phyloP scores from a whole-genome alignment of 30 jellyfish, hydroid and myxozoan species.

The Aurelia coerulea region DNA sequence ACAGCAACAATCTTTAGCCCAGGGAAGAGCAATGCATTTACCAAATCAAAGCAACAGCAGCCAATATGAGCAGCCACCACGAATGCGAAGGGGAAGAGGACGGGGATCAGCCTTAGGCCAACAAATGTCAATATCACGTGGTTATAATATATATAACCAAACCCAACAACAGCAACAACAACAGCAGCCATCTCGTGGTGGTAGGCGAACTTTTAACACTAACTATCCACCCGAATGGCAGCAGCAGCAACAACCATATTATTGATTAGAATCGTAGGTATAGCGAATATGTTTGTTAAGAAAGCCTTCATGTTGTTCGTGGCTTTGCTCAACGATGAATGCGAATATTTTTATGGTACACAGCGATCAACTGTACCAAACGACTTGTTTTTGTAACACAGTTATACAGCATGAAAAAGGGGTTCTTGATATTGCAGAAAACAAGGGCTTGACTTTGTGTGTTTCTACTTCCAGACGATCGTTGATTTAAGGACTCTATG shows the following conservation, averaged over 20 bases:
- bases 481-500: too few species aligned
- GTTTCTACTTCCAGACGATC: too few species aligned
- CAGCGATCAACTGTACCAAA: too few species aligned
- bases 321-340: too few species aligned
- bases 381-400: too few species aligned
- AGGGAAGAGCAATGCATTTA: slow-evolving; percentile 18
- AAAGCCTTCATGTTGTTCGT: too few species aligned
- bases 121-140: slow-evolving; percentile 30
- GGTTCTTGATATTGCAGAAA: too few species aligned
- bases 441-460: too few species aligned
- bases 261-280: too few species aligned
- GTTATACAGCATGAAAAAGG: too few species aligned
- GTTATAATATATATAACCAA: slow-evolving; percentile 25
- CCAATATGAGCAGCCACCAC: slow-evolving; percentile 75
- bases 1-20: slow-evolving; percentile 29
- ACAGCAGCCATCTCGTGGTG: slow-evolving; percentile 42
- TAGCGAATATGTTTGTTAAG: too few species aligned
- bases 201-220: slow-evolving; percentile 19
- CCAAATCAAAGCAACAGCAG: slow-evolving; percentile 33
- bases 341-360: too few species aligned
- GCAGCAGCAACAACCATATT: slow-evolving; percentile 25
- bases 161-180: slow-evolving; percentile 42
- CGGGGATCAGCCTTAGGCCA: slow-evolving; percentile 43
- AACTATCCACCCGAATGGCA: slow-evolving; percentile 15
- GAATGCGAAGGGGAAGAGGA: slow-evolving; percentile 78